Evolutionary conservation across 2,888 invertebrate species (phyloP).

Genomic region (Leucoptera coffeella): DNA sequence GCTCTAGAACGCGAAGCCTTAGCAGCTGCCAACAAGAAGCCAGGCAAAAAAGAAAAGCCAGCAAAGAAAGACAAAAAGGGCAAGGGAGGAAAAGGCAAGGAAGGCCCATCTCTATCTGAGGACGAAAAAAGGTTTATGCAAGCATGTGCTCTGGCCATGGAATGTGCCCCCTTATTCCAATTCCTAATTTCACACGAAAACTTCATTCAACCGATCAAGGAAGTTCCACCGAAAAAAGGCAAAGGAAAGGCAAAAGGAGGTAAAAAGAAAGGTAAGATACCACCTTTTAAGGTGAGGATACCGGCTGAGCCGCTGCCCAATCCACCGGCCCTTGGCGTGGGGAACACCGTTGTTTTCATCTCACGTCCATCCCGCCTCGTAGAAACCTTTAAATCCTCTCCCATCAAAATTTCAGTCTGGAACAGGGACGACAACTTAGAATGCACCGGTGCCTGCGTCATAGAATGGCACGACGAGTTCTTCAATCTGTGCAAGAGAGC

Average conservation of each 20-base stretch:
- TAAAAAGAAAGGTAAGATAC: constrained; percentile 7
- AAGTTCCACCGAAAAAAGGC: constrained; percentile 11
- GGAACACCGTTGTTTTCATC: constrained; percentile 33
- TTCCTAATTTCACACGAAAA: constrained; percentile 42
- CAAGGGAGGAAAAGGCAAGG: constrained; percentile 20
- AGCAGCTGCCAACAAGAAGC: constrained; percentile 20
- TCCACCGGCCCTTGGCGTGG: constrained; percentile 40
- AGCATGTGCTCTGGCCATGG: constrained; percentile 39
- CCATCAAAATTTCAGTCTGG: constrained; percentile 37
- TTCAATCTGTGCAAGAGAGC: constrained; percentile 24
- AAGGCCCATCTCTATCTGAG: constrained; percentile 25
- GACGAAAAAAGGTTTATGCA: constrained; percentile 43
- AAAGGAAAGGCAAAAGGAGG: constrained; percentile 14
- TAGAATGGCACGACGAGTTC: constrained; percentile 35
- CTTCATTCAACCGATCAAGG: constrained; percentile 29
- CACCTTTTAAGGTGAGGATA: constrained; percentile 17
- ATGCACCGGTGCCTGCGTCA: constrained; percentile 27
- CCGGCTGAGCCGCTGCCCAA: constrained; percentile 41
- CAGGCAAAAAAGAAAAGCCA: constrained; percentile 16
- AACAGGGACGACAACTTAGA: constrained; percentile 35
- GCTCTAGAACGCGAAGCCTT: constrained; percentile 28
- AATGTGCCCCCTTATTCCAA: constrained; percentile 34
- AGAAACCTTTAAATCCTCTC: constrained; percentile 27
- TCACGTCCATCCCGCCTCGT: constrained; percentile 32
- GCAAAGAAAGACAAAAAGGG: constrained; percentile 9